Evolutionary conservation across 2,797 vertebrate species (phyloP), one percentile per base, ranked within the genome.

Genomic region (Siniperca obscura): DNA sequence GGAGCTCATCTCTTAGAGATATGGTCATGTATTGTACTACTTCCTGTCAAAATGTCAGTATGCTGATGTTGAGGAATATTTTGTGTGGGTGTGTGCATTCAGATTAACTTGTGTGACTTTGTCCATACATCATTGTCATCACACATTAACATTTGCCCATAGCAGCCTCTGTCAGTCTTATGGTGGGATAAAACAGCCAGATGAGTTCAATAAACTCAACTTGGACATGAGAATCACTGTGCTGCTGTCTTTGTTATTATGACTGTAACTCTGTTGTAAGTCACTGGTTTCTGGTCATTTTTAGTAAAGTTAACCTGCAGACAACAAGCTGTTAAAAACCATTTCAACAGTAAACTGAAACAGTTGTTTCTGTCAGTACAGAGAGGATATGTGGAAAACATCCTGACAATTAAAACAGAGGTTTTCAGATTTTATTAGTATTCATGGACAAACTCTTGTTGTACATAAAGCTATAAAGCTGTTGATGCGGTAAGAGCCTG

Each of bases 151-250:
- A 17, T 67, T 17, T 67, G 17, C 17, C 53, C 44, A 50, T 30
- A 60, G 27, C 14, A 30, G 46, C 11, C 5, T 62, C 13, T 22
- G 42, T 42, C 36, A 62, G 65, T 52, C 25, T 78, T 27, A 53
- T 38, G 13, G 14, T 60, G 30, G 9, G 42, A 81, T 25, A 55
- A 70, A 80, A 55, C 60, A 66, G 8, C 12, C 64, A 62, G 27
- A 68, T 34, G 11, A 70, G 36, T 21, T 66, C 30, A 83, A 72
- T 76, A 76, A 86, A 80, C 36, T n/a, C n/a, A 60, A 17, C 56
- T 46, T 50, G 34, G 21, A 59, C 40, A 50, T 61, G 50, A 73
- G 72, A 0, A 46, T 55, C 53, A 38, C 34, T 53, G 50, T 59
- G 40, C 27, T 1, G n/a, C 7, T 70, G 38, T 46, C 5, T 70